Evolutionary conservation across 2,113 vertebrate species (phyloP).

Genomic region (Megaceryle torquata): DNA sequence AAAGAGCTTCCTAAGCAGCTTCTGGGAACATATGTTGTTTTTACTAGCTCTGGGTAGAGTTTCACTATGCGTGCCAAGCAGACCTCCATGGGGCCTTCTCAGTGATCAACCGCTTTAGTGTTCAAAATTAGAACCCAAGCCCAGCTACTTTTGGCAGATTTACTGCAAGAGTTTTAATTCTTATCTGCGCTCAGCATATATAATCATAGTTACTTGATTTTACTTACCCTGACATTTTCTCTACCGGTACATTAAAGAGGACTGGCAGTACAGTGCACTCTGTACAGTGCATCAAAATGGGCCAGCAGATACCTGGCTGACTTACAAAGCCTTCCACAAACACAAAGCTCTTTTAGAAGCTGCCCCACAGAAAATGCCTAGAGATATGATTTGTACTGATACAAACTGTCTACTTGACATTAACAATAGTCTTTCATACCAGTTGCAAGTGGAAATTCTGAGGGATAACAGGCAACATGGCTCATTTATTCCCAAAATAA

Average conservation of each 20-base stretch:
- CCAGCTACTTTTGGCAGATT: neutral
- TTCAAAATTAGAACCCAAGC: neutral
- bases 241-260: neutral
- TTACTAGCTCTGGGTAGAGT: slow-evolving; percentile 42
- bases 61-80: slow-evolving; percentile 32
- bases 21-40: slow-evolving; percentile 63
- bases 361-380: neutral
- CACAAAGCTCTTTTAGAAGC: neutral
- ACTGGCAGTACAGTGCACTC: neutral
- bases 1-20: slow-evolving; percentile 58
- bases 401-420: neutral
- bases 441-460: neutral
- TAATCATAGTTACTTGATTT: neutral
- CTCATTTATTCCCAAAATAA: neutral
- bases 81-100: neutral
- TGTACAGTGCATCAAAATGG: too few species aligned
- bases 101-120: neutral
- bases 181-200: neutral
- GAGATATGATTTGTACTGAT: neutral
- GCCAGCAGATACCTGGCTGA: neutral
- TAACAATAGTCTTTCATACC: neutral
- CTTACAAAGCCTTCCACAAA: neutral
- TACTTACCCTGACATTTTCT: neutral
- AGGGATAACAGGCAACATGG: neutral
- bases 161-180: neutral